Evolutionary conservation across 1,140 invertebrate genomes (phyloP).

Genomic region (Drosophila insularis): DNA sequence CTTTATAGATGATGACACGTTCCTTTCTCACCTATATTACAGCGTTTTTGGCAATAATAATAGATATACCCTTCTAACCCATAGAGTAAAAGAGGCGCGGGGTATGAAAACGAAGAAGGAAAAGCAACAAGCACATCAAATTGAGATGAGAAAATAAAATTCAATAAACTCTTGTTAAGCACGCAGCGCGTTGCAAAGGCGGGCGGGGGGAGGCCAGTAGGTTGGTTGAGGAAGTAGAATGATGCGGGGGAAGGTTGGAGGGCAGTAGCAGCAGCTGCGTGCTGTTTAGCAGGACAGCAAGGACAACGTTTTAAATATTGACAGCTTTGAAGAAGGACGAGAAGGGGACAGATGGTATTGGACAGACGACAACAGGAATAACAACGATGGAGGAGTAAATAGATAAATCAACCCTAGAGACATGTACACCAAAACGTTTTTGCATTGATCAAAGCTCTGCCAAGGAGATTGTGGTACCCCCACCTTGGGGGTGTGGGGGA

Average conservation of each 20-base stretch:
- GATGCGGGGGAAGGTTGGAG: background rate
- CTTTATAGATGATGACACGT: no score
- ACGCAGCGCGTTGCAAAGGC: conserved; percentile 45
- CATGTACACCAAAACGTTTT: conserved; percentile 70
- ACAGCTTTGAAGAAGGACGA: conserved; percentile 46
- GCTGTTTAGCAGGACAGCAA: conserved; percentile 46
- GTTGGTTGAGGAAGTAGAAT: no score
- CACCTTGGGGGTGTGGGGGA: background rate
- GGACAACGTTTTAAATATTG: conserved; percentile 80
- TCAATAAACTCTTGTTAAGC: conserved; percentile 81
- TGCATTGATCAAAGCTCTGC: conserved; percentile 71
- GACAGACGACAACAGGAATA: conserved; percentile 7
- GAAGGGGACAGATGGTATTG: background rate
- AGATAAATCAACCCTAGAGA: conserved; percentile 80
- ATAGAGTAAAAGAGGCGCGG: background rate
- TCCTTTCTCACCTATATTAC: no score
- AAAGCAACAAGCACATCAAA: conserved; percentile 71
- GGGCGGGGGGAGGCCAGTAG: background rate
- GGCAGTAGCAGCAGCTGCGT: conserved; percentile 43
- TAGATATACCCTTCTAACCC: background rate
- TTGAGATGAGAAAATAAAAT: conserved; percentile 81
- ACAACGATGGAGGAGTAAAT: conserved; percentile 66
- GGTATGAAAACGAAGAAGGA: conserved; percentile 11
- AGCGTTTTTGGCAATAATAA: background rate
- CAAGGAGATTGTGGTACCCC: background rate